Base-by-base conservation (phyloP, 2,113 vertebrate species). In the Anolis carolinensis region DNA sequence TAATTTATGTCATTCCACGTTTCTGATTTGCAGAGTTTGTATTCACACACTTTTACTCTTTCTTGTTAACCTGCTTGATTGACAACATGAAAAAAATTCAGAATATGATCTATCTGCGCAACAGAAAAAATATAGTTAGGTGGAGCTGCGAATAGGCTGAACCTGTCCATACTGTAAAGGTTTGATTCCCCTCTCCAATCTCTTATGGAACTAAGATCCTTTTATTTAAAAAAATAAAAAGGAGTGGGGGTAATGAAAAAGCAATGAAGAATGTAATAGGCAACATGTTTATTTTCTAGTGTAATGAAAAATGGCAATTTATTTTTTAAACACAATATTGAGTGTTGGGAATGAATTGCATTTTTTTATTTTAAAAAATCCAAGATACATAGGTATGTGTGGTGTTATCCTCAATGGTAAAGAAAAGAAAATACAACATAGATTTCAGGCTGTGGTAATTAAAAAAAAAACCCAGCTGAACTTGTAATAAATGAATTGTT, bases 121-220 rank as follows among this genome's bases (percentile, higher is more conserved):
- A 63, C 0, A 0, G 18, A 16, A n/a, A 1, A 36, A 6, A 27
- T 32, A 59, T 44, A n/a, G 16, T 7, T 30, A 59, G 81, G 48
- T 9, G 4, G 11, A 55, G 2, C 39, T 44, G 39, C 5, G 34
- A 32, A 72, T 36, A 72, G 81, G 4, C n/a, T 82, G 50, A 18
- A 7, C 23, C 25, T 62, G 13, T 27, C 32, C 20, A 72, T 20
- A 59, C 30, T n/a, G 48, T 52, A 27, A 52, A 7, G 6, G 7
- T 55, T 30, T 52, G 14, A 20, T n/a, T 77, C 2, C 14, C 27
- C 50, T 2, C 14, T 21, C n/a, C 25, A n/a, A 27, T 25, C 65
- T 27, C 27, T 30, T 67, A 18, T 65, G 20, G 18, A 23, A 5
- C 39, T 20, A 65, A 23, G 62, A 21, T 27, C 2, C 8, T 67